phyloP scores from a whole-genome alignment of 2,797 vertebrate genomes.

The Darevskia mixta region DNA sequence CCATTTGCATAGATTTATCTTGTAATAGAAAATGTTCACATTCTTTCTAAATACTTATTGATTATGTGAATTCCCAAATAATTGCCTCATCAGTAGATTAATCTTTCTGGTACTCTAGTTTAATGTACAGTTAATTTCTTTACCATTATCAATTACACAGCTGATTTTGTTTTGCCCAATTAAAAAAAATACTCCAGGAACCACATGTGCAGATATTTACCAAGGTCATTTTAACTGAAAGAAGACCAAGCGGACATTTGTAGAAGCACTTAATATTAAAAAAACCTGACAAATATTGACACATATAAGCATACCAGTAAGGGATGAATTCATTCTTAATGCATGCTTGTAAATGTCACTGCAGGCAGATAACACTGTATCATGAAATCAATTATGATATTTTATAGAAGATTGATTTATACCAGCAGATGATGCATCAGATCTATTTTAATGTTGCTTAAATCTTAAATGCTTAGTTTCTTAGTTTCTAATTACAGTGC shows the following conservation, averaged over 20 bases:
- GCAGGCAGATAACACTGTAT: background rate
- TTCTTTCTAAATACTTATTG: constrained; percentile 31
- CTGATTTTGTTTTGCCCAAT: constrained; percentile 1
- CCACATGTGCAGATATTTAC: constrained; percentile 20
- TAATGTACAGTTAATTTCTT: constrained; percentile 22
- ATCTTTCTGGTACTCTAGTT: constrained; percentile 12
- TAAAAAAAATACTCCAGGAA: constrained; percentile 12
- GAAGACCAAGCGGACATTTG: background rate
- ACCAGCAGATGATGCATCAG: background rate
- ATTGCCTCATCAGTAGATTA: constrained; percentile 20
- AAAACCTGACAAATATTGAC: background rate
- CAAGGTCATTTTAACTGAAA: constrained; percentile 15
- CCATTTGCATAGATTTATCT: constrained; percentile 23
- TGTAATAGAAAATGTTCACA: constrained; percentile 2
- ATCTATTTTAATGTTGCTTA: background rate
- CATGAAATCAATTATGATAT: background rate
- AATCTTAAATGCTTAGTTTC: background rate
- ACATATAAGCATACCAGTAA: background rate
- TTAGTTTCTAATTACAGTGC: background rate
- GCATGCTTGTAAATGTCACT: background rate
- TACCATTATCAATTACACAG: background rate
- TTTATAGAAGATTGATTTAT: background rate
- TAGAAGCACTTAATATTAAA: background rate
- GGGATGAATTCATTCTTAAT: background rate
- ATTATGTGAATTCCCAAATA: constrained; percentile 16